Evolutionary conservation across 1,140 invertebrate species (phyloP), one percentile per base, ranked within the genome.

Genomic region (Linepithema humile): DNA sequence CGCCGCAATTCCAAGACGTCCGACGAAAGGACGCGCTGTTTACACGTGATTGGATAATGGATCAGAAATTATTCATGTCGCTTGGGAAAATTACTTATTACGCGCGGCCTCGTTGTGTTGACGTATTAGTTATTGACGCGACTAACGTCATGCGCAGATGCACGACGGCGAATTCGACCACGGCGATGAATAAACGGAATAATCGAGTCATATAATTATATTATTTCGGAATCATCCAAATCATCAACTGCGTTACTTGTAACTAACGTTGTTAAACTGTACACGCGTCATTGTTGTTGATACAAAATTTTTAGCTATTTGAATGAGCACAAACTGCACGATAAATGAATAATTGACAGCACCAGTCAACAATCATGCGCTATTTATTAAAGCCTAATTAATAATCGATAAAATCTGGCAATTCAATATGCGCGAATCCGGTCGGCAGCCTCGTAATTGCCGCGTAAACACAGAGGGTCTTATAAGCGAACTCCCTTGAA

Each of bases 41-140:
- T 45, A 83, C 40, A 48, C 50, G 40, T 35, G 75, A 88, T 83
- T 57, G 50, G 45, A 62, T 43, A 53, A 83, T 67, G 74, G 64
- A 70, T n/a, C 64, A 69, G 53, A 35, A 88, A 88, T 88, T 88
- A 88, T 88, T 83, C 78, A 85, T 69, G 65, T 20, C 65, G 26
- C 59, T 72, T 72, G 32, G 59, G 55, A 70, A 32, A 55, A 77
- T 64, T 65, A 74, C 65, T 78, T 67, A 69, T 59, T 84, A 78
- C 50, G 53, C 48, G 26, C 67, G 32, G 26, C 59, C 72, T 83
- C 65, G 59, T 88, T 85, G 85, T 70, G 60, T 65, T 67, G 83
- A 85, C 65, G 62, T 83, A 69, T 78, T 48, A 74, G 65, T 85
- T 88, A 88, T 88, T 80, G 83, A 62, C 59, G 70, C 38, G 45